Evolutionary conservation across 1,140 invertebrate genomes (phyloP).

Genomic region (Melanaphis sacchari): DNA sequence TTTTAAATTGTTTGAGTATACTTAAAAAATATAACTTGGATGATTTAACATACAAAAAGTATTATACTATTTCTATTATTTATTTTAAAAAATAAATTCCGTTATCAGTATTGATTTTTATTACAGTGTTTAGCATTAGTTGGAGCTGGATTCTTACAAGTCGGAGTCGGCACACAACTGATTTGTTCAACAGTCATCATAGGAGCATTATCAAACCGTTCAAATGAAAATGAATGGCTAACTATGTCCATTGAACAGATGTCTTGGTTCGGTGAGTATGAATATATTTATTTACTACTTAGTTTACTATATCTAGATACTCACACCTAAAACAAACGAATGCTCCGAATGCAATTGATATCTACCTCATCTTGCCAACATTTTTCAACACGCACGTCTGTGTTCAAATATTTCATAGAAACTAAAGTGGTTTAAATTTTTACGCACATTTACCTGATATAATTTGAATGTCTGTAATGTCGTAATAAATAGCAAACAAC

Average conservation of each 20-base stretch:
- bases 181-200: conserved; percentile 31
- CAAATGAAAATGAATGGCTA: background rate
- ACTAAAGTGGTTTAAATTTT: too few species aligned
- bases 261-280: conserved; percentile 46
- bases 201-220: background rate
- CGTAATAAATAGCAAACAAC: too few species aligned
- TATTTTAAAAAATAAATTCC: background rate
- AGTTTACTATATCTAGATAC: too few species aligned
- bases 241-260: background rate
- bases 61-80: background rate
- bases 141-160: conserved; percentile 40
- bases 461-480: too few species aligned
- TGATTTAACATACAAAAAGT: background rate
- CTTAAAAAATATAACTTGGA: background rate
- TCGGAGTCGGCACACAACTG: conserved; percentile 23
- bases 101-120: background rate
- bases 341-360: background rate
- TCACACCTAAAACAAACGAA: background rate
- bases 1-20: background rate
- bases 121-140: conserved; percentile 41
- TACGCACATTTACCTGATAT: too few species aligned
- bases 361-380: too few species aligned
- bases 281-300: background rate
- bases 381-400: background rate
- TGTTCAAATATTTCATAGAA: too few species aligned